These are phyloP conservation scores for Muscicapa comitata DNA, from an alignment of 2,797 vertebrate species.

Conservation along the genomic window DNA sequence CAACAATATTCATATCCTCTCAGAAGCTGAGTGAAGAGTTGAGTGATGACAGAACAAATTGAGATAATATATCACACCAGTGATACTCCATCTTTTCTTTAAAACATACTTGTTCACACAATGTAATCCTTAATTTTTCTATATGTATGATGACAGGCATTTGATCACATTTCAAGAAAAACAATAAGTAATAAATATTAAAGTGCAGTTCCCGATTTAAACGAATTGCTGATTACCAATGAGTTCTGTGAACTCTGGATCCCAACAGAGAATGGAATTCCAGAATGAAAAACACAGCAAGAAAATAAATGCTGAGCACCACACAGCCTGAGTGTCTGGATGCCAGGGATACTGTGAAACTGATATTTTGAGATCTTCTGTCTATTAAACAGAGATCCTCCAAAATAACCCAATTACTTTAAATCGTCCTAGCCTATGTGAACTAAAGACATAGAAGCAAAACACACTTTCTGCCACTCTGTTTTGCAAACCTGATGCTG, in stretches of 20 bases:
- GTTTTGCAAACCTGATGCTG: slow-evolving; percentile 63
- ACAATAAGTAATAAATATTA: not conserved
- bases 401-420: not conserved
- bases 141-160: not conserved
- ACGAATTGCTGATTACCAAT: not conserved
- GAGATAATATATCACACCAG: not conserved
- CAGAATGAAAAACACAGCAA: not conserved
- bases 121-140: not conserved
- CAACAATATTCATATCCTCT: not conserved
- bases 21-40: not conserved
- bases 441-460: not conserved
- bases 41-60: not conserved
- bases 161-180: not conserved
- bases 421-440: not conserved
- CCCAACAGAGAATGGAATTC: not conserved
- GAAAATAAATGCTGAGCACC: not conserved
- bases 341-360: not conserved
- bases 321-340: not conserved
- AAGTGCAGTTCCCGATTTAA: not conserved
- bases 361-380: not conserved
- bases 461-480: not conserved
- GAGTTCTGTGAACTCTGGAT: not conserved
- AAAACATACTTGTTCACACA: not conserved
- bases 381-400: not conserved
- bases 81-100: not conserved